Conservation (phyloP, 2,113 vertebrate genomes). For the Tychaedon coryphoeus region DNA sequence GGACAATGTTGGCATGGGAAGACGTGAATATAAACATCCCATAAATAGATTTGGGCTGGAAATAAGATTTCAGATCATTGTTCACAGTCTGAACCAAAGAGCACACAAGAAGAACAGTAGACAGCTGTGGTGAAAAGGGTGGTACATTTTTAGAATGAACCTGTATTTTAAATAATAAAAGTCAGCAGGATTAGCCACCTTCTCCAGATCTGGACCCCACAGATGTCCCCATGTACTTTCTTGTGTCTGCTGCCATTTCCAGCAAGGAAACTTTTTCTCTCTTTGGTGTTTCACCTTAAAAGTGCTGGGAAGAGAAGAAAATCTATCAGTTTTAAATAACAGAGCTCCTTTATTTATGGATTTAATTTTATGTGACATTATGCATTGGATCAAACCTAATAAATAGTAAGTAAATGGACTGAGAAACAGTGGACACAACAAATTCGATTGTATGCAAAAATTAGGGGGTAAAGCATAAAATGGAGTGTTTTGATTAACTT, state of each 20-base stretch:
- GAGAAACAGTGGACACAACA: not conserved
- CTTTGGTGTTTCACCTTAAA: not conserved
- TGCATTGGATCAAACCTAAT: not conserved
- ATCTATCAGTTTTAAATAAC: not conserved
- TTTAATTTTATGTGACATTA: not conserved
- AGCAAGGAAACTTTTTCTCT: not conserved
- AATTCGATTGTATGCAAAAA: not conserved
- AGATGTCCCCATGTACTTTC: not conserved
- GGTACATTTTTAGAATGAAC: not conserved
- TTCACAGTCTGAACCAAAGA: not conserved
- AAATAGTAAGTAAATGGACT: not conserved
- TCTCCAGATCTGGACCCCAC: not conserved
- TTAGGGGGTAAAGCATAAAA: not conserved
- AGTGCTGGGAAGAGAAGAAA: not conserved
- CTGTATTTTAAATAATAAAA: not conserved
- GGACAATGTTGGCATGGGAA: constrained; percentile 16
- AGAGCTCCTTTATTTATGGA: not conserved
- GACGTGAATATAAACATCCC: not conserved
- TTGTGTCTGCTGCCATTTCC: not conserved
- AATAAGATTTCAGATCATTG: not conserved
- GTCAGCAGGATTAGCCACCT: not conserved
- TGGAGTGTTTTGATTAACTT: not conserved
- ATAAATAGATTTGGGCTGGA: constrained; percentile 32
- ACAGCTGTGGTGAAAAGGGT: not conserved
- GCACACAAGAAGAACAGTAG: not conserved